Evolutionary conservation across 2,797 vertebrate species (phyloP).

Genomic region (Esox masquinongy): DNA sequence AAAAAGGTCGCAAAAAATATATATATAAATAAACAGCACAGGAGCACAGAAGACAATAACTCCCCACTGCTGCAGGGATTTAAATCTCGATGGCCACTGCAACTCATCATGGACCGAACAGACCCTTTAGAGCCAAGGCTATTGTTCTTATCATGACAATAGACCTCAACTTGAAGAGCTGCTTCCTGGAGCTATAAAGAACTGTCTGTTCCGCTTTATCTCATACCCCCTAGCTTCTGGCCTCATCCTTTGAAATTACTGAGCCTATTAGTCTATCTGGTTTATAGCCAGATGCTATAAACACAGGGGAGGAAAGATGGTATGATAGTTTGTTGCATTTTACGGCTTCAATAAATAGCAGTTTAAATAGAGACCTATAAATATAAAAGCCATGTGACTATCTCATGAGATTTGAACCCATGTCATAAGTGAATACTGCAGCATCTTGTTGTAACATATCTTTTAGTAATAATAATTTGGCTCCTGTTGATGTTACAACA

Average conservation of each 20-base stretch:
- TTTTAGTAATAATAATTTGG: not conserved
- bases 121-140: not conserved
- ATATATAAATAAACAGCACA: not conserved
- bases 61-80: not conserved
- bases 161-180: not conserved
- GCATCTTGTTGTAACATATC: not conserved
- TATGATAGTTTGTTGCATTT: constrained; percentile 12
- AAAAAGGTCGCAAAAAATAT: not conserved
- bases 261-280: constrained; percentile 22
- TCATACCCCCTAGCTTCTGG: constrained; percentile 17
- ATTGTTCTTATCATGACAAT: constrained; percentile 22
- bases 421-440: not conserved
- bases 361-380: not conserved
- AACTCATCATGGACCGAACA: constrained; percentile 7
- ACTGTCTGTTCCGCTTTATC: constrained; percentile 12
- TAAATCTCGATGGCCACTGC: constrained; percentile 10
- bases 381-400: not conserved
- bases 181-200: constrained; percentile 7
- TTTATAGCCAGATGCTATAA: constrained; percentile 11
- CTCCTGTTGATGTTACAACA: not conserved
- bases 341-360: constrained; percentile 14
- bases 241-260: constrained; percentile 4
- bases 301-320: constrained; percentile 7
- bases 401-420: not conserved
- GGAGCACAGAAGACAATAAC: not conserved